Percentiles rank a stretch among this genome's conserved stretches.
Conservation (phyloP, 2,888 invertebrate species). For the Orthosia incerta region DNA sequence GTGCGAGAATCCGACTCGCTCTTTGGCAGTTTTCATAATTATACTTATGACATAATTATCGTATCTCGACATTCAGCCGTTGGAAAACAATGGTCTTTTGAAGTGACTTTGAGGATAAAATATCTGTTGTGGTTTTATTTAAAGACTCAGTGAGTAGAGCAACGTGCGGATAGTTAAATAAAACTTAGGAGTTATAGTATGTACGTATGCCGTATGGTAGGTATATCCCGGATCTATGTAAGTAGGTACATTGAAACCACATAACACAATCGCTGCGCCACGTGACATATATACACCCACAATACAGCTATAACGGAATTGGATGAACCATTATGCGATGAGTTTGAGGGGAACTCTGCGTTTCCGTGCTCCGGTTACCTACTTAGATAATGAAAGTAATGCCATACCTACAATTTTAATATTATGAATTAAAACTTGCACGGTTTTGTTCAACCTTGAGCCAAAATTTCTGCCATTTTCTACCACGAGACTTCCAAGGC, state of each 20-base stretch:
- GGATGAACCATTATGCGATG: slow-evolving; percentile 31
- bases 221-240: not conserved
- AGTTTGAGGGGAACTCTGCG: not conserved
- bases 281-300: slow-evolving; percentile 20
- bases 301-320: slow-evolving; percentile 28
- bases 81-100: not conserved
- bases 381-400: slow-evolving; percentile 33
- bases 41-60: not conserved
- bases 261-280: slow-evolving; percentile 10
- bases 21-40: not conserved
- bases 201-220: not conserved
- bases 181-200: not conserved
- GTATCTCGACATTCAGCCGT: not conserved
- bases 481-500: slow-evolving; percentile 32
- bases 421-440: not conserved
- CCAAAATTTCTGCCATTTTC: slow-evolving; percentile 30
- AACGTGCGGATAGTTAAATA: not conserved
- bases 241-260: slow-evolving; percentile 7
- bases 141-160: not conserved
- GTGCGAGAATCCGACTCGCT: not conserved
- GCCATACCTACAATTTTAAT: slow-evolving; percentile 7
- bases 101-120: slow-evolving; percentile 15
- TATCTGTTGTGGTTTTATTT: slow-evolving; percentile 12
- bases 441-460: slow-evolving; percentile 29
- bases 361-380: slow-evolving; percentile 13